Evolutionary conservation across 2,113 vertebrate genomes (phyloP), one percentile per base, ranked within the genome.

Genomic region (Muscicapa adusta): DNA sequence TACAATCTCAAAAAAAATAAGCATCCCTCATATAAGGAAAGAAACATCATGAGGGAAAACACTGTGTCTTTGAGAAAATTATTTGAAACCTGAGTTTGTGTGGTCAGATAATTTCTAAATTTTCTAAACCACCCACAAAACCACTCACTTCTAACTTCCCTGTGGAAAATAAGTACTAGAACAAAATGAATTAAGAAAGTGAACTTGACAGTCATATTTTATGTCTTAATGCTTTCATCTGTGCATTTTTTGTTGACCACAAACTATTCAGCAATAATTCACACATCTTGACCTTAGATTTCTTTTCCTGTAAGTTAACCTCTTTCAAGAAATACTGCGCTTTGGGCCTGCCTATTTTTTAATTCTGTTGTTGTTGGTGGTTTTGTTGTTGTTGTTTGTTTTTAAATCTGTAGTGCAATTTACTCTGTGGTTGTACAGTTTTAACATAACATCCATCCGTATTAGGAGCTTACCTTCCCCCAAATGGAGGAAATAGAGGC

Each of bases 241-340:
- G 8, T 54, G 18, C 10, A 38, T 92, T 96, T 91, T 93, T 77
- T 63, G 10, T 77, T 80, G 56, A 20, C 43, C 36, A 31, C 28
- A 85, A 93, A 80, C 34, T 79, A n/a, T 70, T 61, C 45, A 79
- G 58, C 42, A 89, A 88, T 95, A 80, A 93, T 80, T 80, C 84
- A 83, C 33, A 26, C 4, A 6, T 66, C n/a, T 73, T 91, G 80
- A 91, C 36, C 50, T 83, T 48, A 40, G 26, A 28, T 47, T 14
- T 76, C 17, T 92, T 82, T 78, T 91, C 26, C 63, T 83, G 25
- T 66, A 83, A 86, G 22, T 73, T 58, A 67, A 56, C 6, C 20
- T 76, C 28, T 88, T 83, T 70, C 31, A 43, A 36, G 51, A 94
- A 81, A 91, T 50, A 26, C 22, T 76, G 57, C 10, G 54, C 18